Conservation (phyloP, 1,140 invertebrate species). For the Mesaphorura yosii region DNA sequence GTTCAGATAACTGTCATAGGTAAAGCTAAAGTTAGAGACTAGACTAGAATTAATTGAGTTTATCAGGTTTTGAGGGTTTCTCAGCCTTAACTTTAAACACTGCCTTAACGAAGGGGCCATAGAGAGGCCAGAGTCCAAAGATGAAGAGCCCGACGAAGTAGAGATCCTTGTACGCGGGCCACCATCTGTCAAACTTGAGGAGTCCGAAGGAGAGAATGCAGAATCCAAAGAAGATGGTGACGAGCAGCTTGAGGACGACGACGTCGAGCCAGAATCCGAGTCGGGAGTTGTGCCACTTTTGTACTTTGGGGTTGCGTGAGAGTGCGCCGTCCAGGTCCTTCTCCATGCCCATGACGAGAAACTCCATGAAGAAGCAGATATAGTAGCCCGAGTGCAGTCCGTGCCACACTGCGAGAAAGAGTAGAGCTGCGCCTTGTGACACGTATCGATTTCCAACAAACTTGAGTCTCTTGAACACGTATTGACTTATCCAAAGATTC, state of each 20-base stretch:
- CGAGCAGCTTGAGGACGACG: constrained; percentile 57
- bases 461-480: constrained; percentile 81
- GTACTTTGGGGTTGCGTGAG: constrained; percentile 32
- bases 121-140: constrained; percentile 48
- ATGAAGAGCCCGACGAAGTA: constrained; percentile 53
- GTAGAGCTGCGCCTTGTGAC: constrained; percentile 66
- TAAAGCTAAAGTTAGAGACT: too few species aligned
- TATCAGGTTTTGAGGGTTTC: too few species aligned
- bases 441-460: constrained; percentile 75
- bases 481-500: constrained; percentile 76
- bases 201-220: constrained; percentile 66
- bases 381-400: constrained; percentile 67
- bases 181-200: constrained; percentile 54
- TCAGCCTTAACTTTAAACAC: too few species aligned
- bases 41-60: too few species aligned
- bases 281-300: constrained; percentile 24
- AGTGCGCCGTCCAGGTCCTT: constrained; percentile 57
- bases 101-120: constrained; percentile 40
- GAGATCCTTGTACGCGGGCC: constrained; percentile 45
- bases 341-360: constrained; percentile 73
- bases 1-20: too few species aligned
- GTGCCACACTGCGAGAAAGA: constrained; percentile 87
- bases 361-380: constrained; percentile 81
- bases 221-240: constrained; percentile 73
- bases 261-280: constrained; percentile 23